Base-by-base conservation (phyloP, 2,888 invertebrate genomes). In the Drosophila mimica region DNA sequence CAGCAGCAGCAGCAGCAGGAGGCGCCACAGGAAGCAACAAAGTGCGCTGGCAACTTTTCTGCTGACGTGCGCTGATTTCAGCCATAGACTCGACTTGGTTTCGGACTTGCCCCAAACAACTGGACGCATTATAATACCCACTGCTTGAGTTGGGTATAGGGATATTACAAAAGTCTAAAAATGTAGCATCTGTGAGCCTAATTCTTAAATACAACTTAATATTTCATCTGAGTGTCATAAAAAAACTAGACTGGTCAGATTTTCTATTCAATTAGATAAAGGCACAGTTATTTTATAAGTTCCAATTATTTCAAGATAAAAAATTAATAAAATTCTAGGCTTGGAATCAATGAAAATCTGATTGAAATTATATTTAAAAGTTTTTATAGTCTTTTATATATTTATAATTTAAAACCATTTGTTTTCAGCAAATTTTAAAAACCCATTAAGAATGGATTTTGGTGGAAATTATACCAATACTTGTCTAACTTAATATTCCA, bases 21-120 rank as follows among this genome's bases (percentile, higher is more conserved):
- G 57, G 73, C 70, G 51, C 54, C 73, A 69, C 82, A 76, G 90
- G 85, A 86, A 89, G 90, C 88, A 75, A 81, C 89, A 86, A 88
- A 89, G 81, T 88, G 81, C 76, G 84, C 88, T 79, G 76, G 70
- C 70, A 85, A 90, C 83, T 87, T 89, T 87, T 86, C 34, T 76
- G 87, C 87, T 88, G 87, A 88, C 90, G 75, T 83, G 74, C 83
- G 70, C 86, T 88, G 88, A 90, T 87, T 89, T 83, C 74, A 70
- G 69, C 38, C 81, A 60, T 68, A 67, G 74, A 77, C 36, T 34
- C 30, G 38, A 56, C 36, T 30, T 36, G 56, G 30, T 40, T 62
- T 68, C 34, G 48, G 58, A 58, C 66, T 57, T 46, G 51, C 52
- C 38, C 30, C 28, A 11, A 34, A 20, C 46, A 66, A 68, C 66